A percentile compares a stretch with the other conserved stretches of the same genome.
Conservation (phyloP, 2,797 vertebrate species). For the Myotis daubentonii region DNA sequence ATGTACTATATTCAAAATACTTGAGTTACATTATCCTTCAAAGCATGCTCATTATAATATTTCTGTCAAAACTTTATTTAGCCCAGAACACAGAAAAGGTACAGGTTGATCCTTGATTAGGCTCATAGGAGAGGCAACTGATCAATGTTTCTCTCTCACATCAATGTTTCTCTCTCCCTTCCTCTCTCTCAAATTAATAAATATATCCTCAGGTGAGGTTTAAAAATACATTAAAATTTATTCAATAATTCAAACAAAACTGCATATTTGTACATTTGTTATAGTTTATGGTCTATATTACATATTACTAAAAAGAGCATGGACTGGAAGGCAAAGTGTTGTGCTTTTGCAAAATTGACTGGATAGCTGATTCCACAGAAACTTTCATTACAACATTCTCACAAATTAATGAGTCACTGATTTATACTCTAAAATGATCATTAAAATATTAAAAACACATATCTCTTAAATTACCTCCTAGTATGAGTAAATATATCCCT, state of each 20-base stretch:
- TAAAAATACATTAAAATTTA: not conserved
- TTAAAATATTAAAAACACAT: not conserved
- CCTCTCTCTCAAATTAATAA: not conserved
- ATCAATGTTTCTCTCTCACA: not conserved
- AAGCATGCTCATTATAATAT: not conserved
- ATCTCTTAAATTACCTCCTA: not conserved
- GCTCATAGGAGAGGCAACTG: not conserved
- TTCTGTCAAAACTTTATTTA: constrained; percentile 14
- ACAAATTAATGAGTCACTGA: constrained; percentile 25
- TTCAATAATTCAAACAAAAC: not conserved
- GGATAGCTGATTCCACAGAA: not conserved
- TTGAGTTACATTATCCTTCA: constrained; percentile 10
- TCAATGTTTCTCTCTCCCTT: not conserved
- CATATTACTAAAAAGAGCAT: not conserved
- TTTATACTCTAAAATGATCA: not conserved
- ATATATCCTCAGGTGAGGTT: not conserved
- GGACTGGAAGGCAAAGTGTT: not conserved
- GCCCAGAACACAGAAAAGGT: not conserved
- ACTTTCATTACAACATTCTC: not conserved
- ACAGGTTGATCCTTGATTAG: not conserved
- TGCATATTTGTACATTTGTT: not conserved
- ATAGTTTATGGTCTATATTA: not conserved
- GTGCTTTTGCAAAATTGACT: not conserved
- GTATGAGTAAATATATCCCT: not conserved
- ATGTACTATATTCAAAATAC: not conserved